phyloP scores from a whole-genome alignment of 2,113 vertebrate genomes.

The Pheucticus melanocephalus region DNA sequence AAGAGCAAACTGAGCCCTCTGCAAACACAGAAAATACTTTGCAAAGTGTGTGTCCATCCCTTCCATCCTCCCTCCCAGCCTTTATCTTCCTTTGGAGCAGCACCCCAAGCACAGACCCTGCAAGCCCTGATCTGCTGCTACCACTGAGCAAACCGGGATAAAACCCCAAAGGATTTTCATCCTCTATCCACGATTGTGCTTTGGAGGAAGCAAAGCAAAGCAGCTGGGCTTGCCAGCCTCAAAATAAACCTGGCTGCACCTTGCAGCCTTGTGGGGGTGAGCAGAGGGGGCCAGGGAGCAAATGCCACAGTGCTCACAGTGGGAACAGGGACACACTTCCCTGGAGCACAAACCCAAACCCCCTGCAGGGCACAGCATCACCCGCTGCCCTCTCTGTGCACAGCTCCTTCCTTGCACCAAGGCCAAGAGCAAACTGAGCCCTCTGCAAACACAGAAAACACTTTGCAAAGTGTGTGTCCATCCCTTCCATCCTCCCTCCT shows the following conservation, averaged over 20 bases:
- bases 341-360: too few relatives aligned
- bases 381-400: too few relatives aligned
- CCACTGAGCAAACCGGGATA: accelerated
- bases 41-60: accelerated
- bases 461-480: accelerated
- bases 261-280: neutral
- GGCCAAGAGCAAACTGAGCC: neutral
- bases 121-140: accelerated
- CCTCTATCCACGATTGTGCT: neutral
- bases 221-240: neutral
- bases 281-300: neutral
- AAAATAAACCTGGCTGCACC: neutral
- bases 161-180: neutral
- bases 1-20: neutral
- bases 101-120: neutral
- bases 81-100: accelerated
- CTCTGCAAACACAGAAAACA: accelerated
- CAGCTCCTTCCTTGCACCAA: too few relatives aligned
- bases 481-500: neutral
- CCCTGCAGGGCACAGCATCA: too few relatives aligned
- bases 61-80: neutral
- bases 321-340: too few relatives aligned
- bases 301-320: too few relatives aligned
- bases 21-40: accelerated
- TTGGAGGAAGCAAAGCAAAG: neutral